These are phyloP conservation scores for Riparia riparia DNA, from an alignment of 2,113 vertebrate species.

Conservation along the genomic window DNA sequence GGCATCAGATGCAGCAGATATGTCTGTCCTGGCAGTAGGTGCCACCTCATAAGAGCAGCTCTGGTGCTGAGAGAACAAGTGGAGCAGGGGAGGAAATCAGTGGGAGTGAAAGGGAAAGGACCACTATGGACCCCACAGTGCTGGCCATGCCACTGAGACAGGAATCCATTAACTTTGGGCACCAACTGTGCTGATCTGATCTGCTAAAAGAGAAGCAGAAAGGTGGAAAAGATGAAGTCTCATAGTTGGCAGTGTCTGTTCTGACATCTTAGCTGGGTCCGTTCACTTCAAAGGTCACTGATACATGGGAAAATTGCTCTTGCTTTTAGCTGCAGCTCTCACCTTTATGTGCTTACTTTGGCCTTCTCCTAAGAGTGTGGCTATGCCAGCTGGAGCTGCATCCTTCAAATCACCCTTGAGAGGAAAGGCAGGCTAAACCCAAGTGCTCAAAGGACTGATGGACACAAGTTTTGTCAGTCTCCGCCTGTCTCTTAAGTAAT, in stretches of 20 bases:
- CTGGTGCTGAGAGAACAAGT: neutral
- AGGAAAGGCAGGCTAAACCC: neutral
- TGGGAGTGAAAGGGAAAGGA: neutral
- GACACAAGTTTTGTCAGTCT: neutral
- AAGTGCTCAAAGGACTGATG: neutral
- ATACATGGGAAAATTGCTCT: neutral
- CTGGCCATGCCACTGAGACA: neutral
- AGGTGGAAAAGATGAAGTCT: neutral
- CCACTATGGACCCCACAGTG: fast-evolving
- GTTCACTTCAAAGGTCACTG: neutral
- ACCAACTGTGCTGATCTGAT: neutral
- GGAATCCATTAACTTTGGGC: neutral
- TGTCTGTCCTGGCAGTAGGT: neutral
- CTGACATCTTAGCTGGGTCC: neutral
- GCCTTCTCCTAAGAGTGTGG: neutral
- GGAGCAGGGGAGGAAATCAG: neutral
- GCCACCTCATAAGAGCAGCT: neutral
- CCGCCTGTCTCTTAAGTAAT: neutral
- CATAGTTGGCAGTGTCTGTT: neutral
- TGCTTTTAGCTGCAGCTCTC: neutral
- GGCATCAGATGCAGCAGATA: neutral
- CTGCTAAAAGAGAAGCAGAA: neutral
- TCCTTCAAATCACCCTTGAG: neutral
- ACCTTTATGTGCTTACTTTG: neutral
- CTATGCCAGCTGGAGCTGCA: neutral